Percentiles rank a stretch among this genome's conserved stretches.
phyloP scores from a whole-genome alignment of 2,888 invertebrate species.

The Agrochola litura region DNA sequence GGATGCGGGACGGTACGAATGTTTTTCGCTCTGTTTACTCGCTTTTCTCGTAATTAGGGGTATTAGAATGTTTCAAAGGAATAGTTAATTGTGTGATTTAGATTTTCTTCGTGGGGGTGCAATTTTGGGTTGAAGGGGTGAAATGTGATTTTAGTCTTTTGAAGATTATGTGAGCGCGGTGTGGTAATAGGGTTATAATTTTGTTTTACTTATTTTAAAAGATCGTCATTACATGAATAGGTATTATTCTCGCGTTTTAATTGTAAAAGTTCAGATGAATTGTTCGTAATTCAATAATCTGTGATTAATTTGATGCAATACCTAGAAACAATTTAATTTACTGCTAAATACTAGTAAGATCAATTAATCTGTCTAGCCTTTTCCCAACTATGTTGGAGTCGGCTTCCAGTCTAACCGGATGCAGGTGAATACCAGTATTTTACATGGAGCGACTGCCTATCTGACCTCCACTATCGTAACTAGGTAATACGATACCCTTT shows the following conservation, averaged over 20 bases:
- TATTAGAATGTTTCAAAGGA: conserved; percentile 56
- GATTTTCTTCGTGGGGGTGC: neutral
- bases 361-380: too few relatives aligned
- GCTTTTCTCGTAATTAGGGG: conserved; percentile 55
- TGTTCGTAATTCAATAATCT: neutral
- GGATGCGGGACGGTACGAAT: conserved; percentile 42
- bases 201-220: neutral
- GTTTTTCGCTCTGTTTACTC: conserved; percentile 59
- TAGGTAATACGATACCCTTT: too few relatives aligned
- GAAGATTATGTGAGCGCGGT: neutral
- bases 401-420: too few relatives aligned
- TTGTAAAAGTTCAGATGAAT: neutral
- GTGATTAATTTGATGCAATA: neutral
- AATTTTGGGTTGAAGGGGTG: neutral
- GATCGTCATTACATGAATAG: neutral
- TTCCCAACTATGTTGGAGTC: too few relatives aligned
- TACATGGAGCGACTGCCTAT: too few relatives aligned
- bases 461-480: too few relatives aligned
- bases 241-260: neutral
- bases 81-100: conserved; percentile 25
- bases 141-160: conserved; percentile 5
- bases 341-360: too few relatives aligned
- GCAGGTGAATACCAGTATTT: too few relatives aligned
- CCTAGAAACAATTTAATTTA: neutral
- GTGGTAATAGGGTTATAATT: neutral